phyloP scores from a whole-genome alignment of 2,797 vertebrate genomes.

The Malurus splendens region DNA sequence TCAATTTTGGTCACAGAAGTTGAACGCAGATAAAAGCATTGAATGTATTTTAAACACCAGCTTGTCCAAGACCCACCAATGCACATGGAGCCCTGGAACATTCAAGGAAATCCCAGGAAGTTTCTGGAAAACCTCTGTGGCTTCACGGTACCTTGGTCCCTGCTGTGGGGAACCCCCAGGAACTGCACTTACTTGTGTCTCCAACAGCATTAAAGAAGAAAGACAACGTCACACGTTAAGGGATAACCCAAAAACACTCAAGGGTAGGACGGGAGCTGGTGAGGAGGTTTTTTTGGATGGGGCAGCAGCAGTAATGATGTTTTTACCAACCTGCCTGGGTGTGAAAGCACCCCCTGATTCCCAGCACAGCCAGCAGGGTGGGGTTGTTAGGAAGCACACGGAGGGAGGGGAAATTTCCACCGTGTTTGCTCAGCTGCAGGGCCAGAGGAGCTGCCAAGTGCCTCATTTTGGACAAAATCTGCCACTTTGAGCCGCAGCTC shows the following conservation, averaged over 20 bases:
- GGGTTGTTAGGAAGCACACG: not conserved
- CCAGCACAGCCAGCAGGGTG: conserved; percentile 21
- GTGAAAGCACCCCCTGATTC: not conserved
- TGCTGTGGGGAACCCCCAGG: not conserved
- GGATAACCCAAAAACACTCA: not conserved
- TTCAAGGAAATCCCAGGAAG: not conserved
- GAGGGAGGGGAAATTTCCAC: not conserved
- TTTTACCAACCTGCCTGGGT: conserved; percentile 38
- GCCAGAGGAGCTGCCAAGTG: not conserved
- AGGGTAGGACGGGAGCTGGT: not conserved
- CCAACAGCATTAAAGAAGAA: conserved; percentile 47
- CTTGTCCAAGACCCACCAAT: not conserved
- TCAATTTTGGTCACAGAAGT: not conserved
- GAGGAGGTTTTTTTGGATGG: not conserved
- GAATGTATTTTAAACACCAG: not conserved
- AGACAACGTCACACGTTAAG: not conserved
- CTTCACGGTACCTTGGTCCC: not conserved
- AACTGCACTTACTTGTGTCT: conserved; percentile 44
- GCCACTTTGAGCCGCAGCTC: not conserved
- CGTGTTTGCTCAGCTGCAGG: not conserved
- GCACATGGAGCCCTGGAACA: not conserved
- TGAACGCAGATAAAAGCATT: not conserved
- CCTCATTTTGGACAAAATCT: not conserved
- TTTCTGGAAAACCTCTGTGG: not conserved
- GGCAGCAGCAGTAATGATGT: not conserved